These are phyloP conservation scores for Colletes latitarsis DNA, from an alignment of 1,140 invertebrate species.

Conservation along the genomic window DNA sequence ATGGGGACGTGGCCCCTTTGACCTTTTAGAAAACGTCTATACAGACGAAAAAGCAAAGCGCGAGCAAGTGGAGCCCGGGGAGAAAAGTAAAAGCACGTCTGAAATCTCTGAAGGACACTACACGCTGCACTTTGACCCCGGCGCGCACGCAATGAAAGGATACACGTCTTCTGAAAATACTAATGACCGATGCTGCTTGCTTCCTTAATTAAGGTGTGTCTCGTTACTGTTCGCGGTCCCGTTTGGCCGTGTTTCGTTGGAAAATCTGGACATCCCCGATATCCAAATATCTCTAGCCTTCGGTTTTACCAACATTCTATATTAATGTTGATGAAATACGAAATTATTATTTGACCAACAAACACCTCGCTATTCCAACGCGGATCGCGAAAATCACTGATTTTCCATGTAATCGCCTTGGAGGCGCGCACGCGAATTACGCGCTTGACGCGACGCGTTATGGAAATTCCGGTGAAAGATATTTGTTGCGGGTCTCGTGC, in stretches of 20 bases:
- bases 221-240: conserved; percentile 31
- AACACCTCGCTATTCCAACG: too few species aligned
- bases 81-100: conserved; percentile 54
- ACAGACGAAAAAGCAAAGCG: conserved; percentile 61
- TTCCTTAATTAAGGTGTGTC: conserved; percentile 43
- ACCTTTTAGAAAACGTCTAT: conserved; percentile 59
- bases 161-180: conserved; percentile 26
- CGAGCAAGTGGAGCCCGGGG: conserved; percentile 41
- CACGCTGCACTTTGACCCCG: conserved; percentile 34
- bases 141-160: conserved; percentile 44
- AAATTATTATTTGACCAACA: too few species aligned
- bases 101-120: conserved; percentile 53
- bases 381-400: too few species aligned
- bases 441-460: background rate
- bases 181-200: conserved; percentile 33
- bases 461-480: conserved; percentile 9
- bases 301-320: too few species aligned
- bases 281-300: too few species aligned
- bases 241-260: too few species aligned
- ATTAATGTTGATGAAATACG: too few species aligned
- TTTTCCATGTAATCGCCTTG: background rate
- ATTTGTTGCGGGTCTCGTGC: conserved; percentile 18
- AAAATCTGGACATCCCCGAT: too few species aligned
- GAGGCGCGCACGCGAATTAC: background rate
- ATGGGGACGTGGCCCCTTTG: conserved; percentile 57